Evolutionary conservation across 2,797 vertebrate species (phyloP).

Genomic region (Oreochromis mossambicus): DNA sequence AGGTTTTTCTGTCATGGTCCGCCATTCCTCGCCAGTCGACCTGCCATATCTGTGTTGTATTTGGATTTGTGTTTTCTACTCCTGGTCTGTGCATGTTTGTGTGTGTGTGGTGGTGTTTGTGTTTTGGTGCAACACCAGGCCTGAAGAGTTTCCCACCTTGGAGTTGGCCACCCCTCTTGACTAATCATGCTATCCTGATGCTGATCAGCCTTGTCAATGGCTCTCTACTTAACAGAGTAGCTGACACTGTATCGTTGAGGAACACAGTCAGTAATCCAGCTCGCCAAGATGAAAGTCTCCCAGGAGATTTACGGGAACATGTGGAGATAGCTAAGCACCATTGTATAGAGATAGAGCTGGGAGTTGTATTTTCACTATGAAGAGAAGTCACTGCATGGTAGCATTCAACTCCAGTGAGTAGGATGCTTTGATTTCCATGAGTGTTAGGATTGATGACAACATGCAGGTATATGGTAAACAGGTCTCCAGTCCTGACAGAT

Average conservation of each 20-base stretch:
- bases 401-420: background rate
- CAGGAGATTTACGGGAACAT: background rate
- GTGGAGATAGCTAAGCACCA: background rate
- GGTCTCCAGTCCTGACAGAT: background rate
- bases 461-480: background rate
- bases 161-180: background rate
- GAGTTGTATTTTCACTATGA: background rate
- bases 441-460: background rate
- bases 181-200: background rate
- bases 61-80: background rate
- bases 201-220: background rate
- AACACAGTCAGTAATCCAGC: background rate
- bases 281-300: background rate
- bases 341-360: background rate
- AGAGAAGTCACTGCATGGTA: background rate
- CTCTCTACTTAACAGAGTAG: background rate
- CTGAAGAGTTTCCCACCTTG: background rate
- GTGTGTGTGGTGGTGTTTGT: background rate
- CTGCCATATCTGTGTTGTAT: background rate
- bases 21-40: background rate
- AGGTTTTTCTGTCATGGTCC: background rate
- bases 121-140: background rate
- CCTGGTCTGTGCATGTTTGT: background rate
- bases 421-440: background rate
- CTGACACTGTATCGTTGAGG: background rate